Conservation (phyloP, 2,113 vertebrate genomes). For the Sturnus vulgaris region DNA sequence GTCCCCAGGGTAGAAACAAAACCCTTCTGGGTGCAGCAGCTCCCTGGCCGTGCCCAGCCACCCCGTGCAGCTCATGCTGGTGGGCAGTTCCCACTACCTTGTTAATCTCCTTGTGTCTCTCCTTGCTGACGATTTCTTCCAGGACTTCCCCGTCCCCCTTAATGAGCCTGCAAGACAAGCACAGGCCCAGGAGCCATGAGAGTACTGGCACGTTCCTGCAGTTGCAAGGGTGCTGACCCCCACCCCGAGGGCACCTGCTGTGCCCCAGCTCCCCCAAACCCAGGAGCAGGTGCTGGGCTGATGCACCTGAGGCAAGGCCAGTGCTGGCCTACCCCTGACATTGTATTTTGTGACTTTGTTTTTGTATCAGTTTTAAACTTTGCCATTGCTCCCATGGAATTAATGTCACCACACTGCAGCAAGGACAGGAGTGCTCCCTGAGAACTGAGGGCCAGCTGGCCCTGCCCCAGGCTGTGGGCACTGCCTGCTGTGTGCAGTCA, state of each 20-base stretch:
- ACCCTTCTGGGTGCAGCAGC: background rate
- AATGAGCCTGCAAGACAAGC: conserved; percentile 80
- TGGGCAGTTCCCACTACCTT: conserved; percentile 76
- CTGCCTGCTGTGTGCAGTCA: background rate
- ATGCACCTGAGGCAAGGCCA: background rate
- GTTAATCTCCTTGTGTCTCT: conserved; percentile 92
- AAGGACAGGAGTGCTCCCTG: background rate
- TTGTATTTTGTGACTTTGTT: background rate
- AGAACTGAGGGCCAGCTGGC: background rate
- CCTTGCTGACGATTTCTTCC: conserved; percentile 93
- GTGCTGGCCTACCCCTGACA: background rate
- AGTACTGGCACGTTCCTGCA: background rate
- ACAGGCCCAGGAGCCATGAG: accelerated
- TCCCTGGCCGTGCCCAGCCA: background rate
- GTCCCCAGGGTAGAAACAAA: background rate
- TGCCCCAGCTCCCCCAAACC: background rate
- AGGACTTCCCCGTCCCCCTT: conserved; percentile 94
- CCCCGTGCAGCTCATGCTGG: background rate
- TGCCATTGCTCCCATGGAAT: background rate
- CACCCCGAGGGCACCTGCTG: background rate
- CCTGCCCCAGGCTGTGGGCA: background rate
- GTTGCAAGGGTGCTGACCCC: background rate
- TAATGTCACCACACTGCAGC: background rate
- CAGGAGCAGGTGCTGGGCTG: background rate
- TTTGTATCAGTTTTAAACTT: background rate